phyloP scores from a whole-genome alignment of 2,113 vertebrate genomes.

The Nicator chloris region DNA sequence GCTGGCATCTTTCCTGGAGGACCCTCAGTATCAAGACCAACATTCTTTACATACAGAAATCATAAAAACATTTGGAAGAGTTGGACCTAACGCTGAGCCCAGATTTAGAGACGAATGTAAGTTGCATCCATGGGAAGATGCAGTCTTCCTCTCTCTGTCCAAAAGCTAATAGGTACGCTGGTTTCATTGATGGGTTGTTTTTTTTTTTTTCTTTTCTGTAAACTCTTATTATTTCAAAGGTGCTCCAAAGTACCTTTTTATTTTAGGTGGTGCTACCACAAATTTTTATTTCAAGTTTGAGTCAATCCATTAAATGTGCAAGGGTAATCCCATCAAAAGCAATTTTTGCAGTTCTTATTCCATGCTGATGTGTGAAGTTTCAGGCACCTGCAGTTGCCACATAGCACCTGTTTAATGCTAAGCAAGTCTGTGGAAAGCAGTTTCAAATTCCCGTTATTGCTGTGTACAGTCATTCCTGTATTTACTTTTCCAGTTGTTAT shows the following conservation, averaged over 20 bases:
- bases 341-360: not conserved
- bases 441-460: not conserved
- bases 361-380: not conserved
- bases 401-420: not conserved
- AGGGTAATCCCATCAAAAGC: not conserved
- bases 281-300: not conserved
- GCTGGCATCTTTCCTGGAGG: constrained; percentile 95
- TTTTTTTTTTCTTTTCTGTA: not conserved
- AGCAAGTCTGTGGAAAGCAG: not conserved
- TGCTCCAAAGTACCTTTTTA: not conserved
- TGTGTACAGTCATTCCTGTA: not conserved
- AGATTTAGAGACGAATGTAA: constrained; percentile 97
- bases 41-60: constrained; percentile 97
- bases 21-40: constrained; percentile 98
- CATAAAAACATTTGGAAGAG: constrained; percentile 95
- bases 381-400: not conserved
- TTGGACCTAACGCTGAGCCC: constrained; percentile 97
- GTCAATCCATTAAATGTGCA: not conserved
- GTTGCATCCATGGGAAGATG: constrained; percentile 36
- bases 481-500: constrained; percentile 86
- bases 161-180: not conserved
- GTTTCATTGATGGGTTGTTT: not conserved
- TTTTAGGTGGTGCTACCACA: not conserved
- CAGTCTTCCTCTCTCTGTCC: not conserved
- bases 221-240: not conserved